Percentiles rank a stretch among this genome's conserved stretches.
Conservation (phyloP, 2,113 vertebrate species). For the Suncus etruscus region DNA sequence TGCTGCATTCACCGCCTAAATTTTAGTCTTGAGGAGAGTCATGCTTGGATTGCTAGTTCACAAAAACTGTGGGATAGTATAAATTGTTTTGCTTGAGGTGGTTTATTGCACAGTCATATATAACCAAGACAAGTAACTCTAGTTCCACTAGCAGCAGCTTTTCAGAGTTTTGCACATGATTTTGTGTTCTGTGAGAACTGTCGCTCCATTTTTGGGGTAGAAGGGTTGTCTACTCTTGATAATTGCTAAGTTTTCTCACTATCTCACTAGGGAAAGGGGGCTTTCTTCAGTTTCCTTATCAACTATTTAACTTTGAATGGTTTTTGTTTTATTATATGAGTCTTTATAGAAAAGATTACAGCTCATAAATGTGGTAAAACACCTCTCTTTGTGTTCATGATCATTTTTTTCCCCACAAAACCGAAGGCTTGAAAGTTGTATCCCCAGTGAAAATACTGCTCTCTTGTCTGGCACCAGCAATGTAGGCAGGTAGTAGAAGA, state of each 20-base stretch:
- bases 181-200: background rate
- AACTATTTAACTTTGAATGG: too few relatives aligned
- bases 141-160: background rate
- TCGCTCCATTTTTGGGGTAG: background rate
- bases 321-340: background rate
- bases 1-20: background rate
- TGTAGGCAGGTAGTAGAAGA: background rate
- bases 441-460: background rate
- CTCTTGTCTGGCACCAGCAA: background rate
- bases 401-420: background rate
- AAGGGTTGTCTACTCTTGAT: background rate
- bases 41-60: background rate
- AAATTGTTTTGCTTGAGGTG: background rate
- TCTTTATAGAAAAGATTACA: background rate
- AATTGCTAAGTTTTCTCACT: background rate
- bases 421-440: background rate
- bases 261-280: too few relatives aligned
- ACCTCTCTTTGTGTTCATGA: background rate
- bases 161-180: background rate
- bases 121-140: fast-evolving
- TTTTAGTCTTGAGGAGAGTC: too few relatives aligned
- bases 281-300: background rate
- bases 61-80: background rate
- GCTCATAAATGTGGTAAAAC: background rate
- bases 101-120: background rate